Evolutionary conservation across 2,888 invertebrate genomes (phyloP).

Genomic region (Harpalus rubripes): DNA sequence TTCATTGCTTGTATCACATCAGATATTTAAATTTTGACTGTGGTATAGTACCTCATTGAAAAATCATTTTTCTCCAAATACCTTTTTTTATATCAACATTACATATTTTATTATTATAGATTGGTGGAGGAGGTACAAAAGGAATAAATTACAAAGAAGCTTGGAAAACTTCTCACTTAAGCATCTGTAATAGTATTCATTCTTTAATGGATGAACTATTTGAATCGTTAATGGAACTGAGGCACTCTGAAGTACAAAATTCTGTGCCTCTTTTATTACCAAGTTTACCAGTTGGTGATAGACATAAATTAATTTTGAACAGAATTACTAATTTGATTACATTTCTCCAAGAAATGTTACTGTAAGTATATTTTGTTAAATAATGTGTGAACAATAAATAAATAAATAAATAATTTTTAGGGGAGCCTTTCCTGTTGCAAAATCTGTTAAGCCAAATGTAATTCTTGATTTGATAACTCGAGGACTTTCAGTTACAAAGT

Average conservation of each 20-base stretch:
- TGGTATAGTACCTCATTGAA: too few species aligned
- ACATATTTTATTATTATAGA: constrained; percentile 65
- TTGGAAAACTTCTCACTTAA: constrained; percentile 68
- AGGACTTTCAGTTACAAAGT: constrained; percentile 64
- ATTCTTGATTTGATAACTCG: constrained; percentile 68
- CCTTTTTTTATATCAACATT: too few species aligned
- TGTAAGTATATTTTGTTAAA: constrained; percentile 66
- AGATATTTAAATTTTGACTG: too few species aligned
- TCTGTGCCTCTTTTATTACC: constrained; percentile 60
- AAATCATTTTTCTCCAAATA: neutral
- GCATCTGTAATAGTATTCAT: constrained; percentile 68
- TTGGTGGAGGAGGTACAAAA: constrained; percentile 68
- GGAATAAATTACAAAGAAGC: constrained; percentile 68
- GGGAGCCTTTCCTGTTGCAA: constrained; percentile 66
- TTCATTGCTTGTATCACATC: too few species aligned
- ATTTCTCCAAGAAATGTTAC: constrained; percentile 69
- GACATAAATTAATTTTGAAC: constrained; percentile 44
- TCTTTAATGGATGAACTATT: constrained; percentile 67
- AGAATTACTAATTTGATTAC: constrained; percentile 66
- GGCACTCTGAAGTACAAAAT: constrained; percentile 29
- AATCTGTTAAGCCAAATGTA: constrained; percentile 57
- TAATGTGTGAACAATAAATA: constrained; percentile 19
- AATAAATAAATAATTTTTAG: constrained; percentile 64
- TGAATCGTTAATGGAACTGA: constrained; percentile 67
- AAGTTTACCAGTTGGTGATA: constrained; percentile 49